Conservation (phyloP, 2,113 vertebrate genomes). For the Meleagris gallopavo region DNA sequence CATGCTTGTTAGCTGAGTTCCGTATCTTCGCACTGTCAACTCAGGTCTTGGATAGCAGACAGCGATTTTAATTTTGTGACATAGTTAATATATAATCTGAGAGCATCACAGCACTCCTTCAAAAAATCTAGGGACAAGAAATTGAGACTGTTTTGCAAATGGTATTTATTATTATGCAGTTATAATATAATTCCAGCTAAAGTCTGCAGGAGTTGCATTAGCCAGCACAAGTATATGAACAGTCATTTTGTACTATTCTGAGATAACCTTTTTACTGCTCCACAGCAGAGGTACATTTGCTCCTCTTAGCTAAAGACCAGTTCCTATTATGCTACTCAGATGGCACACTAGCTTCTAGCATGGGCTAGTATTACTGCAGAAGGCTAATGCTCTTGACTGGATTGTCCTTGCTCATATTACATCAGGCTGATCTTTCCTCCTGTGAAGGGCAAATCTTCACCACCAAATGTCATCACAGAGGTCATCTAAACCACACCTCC, state of each 20-base stretch:
- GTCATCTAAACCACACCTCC: neutral
- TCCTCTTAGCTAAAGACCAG: neutral
- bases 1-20: neutral
- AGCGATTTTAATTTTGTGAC: neutral
- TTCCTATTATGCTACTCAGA: neutral
- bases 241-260: neutral
- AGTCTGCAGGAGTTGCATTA: neutral
- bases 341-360: neutral
- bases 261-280: neutral
- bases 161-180: neutral
- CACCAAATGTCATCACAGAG: neutral
- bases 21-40: neutral
- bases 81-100: neutral
- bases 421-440: accelerated
- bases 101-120: neutral
- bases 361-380: accelerated
- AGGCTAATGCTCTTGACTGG: neutral
- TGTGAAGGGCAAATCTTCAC: neutral
- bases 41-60: neutral
- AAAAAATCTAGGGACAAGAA: neutral
- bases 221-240: neutral
- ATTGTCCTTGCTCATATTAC: neutral
- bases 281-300: neutral
- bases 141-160: neutral
- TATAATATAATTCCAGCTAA: neutral